phyloP scores from a whole-genome alignment of 2,888 invertebrate species.

The Papilio demoleus region DNA sequence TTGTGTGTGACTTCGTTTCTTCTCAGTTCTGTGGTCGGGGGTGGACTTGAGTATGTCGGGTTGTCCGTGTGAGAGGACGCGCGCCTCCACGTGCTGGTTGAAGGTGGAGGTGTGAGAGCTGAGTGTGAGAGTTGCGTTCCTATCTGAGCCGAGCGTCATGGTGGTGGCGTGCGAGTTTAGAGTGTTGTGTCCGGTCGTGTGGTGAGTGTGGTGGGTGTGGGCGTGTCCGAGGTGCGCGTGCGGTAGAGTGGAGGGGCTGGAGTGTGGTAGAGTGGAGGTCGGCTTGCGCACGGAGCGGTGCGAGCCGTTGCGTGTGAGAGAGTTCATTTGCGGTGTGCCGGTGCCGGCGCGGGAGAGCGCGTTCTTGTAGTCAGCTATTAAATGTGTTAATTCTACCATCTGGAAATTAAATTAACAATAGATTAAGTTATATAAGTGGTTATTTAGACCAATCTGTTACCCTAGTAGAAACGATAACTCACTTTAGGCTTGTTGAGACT shows the following conservation, averaged over 20 bases:
- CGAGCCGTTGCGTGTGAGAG: slow-evolving; percentile 88
- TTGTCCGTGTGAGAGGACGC: slow-evolving; percentile 84
- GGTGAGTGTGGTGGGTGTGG: slow-evolving; percentile 56
- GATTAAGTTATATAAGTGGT: too few relatives aligned
- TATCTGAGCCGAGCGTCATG: slow-evolving; percentile 71
- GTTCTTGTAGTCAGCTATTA: slow-evolving; percentile 98
- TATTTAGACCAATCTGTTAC: too few relatives aligned
- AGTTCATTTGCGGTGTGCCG: slow-evolving; percentile 91
- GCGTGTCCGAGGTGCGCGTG: slow-evolving; percentile 62
- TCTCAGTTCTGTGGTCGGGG: slow-evolving; percentile 87
- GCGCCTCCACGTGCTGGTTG: slow-evolving; percentile 59
- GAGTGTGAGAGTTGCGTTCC: slow-evolving; percentile 70
- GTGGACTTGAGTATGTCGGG: slow-evolving; percentile 94
- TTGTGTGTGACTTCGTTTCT: slow-evolving; percentile 71
- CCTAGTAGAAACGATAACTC: too few relatives aligned
- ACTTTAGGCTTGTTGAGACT: slow-evolving; percentile 96
- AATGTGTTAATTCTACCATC: slow-evolving; percentile 94
- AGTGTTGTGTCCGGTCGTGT: slow-evolving; percentile 86
- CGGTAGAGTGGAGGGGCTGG: slow-evolving; percentile 72
- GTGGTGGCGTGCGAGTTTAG: slow-evolving; percentile 84
- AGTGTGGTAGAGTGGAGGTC: slow-evolving; percentile 66
- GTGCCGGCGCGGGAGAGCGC: slow-evolving; percentile 89
- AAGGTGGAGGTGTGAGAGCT: slow-evolving; percentile 72
- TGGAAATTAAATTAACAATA: slow-evolving; percentile 55
- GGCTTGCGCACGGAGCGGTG: slow-evolving; percentile 84